A percentile compares a stretch with the other conserved stretches of the same genome.
These are phyloP conservation scores for Capromys pilorides DNA, from an alignment of 2,797 vertebrate species.

Conservation along the genomic window DNA sequence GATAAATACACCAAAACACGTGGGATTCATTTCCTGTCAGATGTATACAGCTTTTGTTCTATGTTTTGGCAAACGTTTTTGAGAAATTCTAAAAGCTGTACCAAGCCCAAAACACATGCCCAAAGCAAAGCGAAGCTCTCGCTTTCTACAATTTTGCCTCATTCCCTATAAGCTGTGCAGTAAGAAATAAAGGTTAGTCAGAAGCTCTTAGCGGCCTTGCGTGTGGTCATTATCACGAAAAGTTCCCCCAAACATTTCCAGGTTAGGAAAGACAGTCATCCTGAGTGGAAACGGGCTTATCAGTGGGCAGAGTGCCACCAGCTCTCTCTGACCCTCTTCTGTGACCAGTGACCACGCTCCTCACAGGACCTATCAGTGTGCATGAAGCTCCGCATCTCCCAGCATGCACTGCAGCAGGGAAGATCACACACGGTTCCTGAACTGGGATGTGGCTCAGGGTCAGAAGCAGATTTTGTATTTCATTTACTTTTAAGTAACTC, in stretches of 20 bases:
- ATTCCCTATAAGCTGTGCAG: neutral
- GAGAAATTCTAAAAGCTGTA: slow-evolving; percentile 50
- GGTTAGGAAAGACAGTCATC: neutral
- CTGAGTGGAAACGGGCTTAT: neutral
- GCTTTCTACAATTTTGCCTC: neutral
- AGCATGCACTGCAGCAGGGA: neutral
- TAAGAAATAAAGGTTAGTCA: neutral
- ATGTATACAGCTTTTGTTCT: slow-evolving; percentile 40
- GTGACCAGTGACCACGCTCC: too few relatives aligned
- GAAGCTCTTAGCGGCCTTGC: neutral
- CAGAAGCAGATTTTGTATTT: neutral
- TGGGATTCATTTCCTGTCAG: slow-evolving; percentile 65
- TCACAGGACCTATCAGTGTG: too few relatives aligned
- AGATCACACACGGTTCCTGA: neutral
- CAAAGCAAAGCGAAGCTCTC: neutral
- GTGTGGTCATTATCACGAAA: neutral
- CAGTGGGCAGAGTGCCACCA: neutral
- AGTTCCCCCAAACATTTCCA: neutral
- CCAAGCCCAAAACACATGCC: neutral
- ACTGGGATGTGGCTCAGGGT: neutral
- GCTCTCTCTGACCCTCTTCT: neutral
- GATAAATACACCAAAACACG: slow-evolving; percentile 64
- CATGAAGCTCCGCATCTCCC: neutral
- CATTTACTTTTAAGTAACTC: slow-evolving; percentile 20
- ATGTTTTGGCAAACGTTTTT: slow-evolving; percentile 50